Conservation (phyloP, 2,888 invertebrate genomes). For the Ptilodon capucinus region DNA sequence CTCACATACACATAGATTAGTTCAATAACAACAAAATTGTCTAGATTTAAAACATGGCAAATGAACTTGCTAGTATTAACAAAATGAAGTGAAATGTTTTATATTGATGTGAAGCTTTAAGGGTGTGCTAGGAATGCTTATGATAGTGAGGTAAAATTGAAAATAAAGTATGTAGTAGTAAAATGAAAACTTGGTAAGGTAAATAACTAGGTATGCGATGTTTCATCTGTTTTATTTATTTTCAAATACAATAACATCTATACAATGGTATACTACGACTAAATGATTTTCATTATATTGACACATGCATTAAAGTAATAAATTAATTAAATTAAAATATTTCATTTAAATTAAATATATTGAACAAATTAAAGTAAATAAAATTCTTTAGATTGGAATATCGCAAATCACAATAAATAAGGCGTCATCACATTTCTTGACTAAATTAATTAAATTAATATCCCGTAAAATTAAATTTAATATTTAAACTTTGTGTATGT, state of each 20-base stretch:
- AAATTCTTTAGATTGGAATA: conserved; percentile 42
- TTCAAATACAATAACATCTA: conserved; percentile 83
- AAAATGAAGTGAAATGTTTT: too few relatives aligned
- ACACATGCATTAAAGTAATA: conserved; percentile 70
- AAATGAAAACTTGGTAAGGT: conserved; percentile 8
- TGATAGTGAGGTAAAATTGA: too few relatives aligned
- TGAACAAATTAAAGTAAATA: conserved; percentile 20
- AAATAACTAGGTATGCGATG: conserved; percentile 35
- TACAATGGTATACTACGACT: conserved; percentile 79
- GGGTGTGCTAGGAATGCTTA: too few relatives aligned
- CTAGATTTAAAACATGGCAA: too few relatives aligned
- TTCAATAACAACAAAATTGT: too few relatives aligned
- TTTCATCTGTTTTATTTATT: conserved; percentile 74
- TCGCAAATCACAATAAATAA: conserved; percentile 42
- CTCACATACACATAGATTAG: too few relatives aligned
- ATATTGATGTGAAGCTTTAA: too few relatives aligned
- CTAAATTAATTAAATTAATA: conserved; percentile 8
- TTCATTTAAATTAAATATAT: conserved; percentile 30
- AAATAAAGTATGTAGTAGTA: too few relatives aligned
- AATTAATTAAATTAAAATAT: conserved; percentile 31
- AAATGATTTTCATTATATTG: conserved; percentile 71
- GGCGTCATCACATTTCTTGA: conserved; percentile 5
- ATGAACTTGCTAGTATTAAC: too few relatives aligned
- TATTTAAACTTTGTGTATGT: too few relatives aligned
- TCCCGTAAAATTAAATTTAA: not conserved